phyloP scores from a whole-genome alignment of 2,888 invertebrate genomes.

The Octonoba sinensis region DNA sequence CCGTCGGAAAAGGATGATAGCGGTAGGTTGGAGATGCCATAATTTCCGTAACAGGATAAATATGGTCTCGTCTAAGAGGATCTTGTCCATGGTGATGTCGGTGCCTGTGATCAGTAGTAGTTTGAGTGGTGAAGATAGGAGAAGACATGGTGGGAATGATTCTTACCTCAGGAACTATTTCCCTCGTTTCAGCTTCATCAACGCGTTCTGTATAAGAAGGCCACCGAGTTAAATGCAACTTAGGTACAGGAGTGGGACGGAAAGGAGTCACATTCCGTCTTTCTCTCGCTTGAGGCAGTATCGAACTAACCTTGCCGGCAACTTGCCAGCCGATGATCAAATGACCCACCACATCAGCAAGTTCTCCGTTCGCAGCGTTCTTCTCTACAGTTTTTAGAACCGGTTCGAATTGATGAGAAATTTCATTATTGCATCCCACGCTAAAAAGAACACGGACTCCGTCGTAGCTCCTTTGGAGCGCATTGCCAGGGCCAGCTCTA shows the following conservation, averaged over 20 bases:
- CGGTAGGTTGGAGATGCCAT: slow-evolving; percentile 49
- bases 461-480: slow-evolving; percentile 41
- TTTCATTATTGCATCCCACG: slow-evolving; percentile 82
- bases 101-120: slow-evolving; percentile 47
- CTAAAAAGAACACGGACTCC: slow-evolving; percentile 66
- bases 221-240: slow-evolving; percentile 68
- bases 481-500: slow-evolving; percentile 67
- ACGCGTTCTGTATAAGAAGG: slow-evolving; percentile 66
- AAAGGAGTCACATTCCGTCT: slow-evolving; percentile 47
- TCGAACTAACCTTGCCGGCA: slow-evolving; percentile 72
- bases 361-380: slow-evolving; percentile 80
- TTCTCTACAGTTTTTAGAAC: slow-evolving; percentile 79
- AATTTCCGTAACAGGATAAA: slow-evolving; percentile 34
- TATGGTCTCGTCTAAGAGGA: slow-evolving; percentile 29
- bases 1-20: slow-evolving; percentile 42
- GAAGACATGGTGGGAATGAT: slow-evolving; percentile 71
- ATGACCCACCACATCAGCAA: slow-evolving; percentile 79
- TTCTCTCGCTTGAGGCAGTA: slow-evolving; percentile 38
- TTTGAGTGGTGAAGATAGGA: slow-evolving; percentile 67
- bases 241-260: slow-evolving; percentile 67
- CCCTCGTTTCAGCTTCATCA: slow-evolving; percentile 66
- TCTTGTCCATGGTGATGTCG: slow-evolving; percentile 59
- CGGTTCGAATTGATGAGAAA: slow-evolving; percentile 79
- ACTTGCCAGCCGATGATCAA: slow-evolving; percentile 83
- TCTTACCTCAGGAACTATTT: slow-evolving; percentile 68